Evolutionary conservation across 2,888 invertebrate genomes (phyloP), one percentile per base, ranked within the genome.

Genomic region (Drosophila antonietae): DNA sequence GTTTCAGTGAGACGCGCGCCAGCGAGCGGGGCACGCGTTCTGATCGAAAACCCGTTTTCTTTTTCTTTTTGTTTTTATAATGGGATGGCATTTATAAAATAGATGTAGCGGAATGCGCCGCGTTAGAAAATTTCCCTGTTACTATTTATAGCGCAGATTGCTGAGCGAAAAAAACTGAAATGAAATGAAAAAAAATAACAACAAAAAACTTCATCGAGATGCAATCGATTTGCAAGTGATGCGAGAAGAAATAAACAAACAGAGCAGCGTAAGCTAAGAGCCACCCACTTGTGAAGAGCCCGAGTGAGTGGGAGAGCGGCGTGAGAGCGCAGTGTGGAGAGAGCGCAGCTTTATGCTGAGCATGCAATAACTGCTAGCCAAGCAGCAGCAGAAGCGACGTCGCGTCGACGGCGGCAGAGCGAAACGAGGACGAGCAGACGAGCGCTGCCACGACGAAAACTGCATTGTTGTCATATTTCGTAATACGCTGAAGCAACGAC

Each of bases 381-480:
- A 64, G 23, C 28, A 64, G 23, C 52, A 41, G 57, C 33, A 57
- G 57, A 44, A 73, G 58, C 72, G 62, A 37, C 67, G 55, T 43
- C 28, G 58, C 47, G 47, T 33, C 18, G 49, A 55, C 75, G 15
- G 64, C 82, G 78, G 73, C 85, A 90, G 82, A 83, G 83, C 73
- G 82, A 83, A 90, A 90, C 90, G 90, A 90, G 90, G 90, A 90
- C 90, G 90, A 89, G 78, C 81, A 73, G 71, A 73, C 73, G 28
- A 28, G 43, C 68, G 67, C 64, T 73, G 66, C 64, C 68, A 65
- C 72, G 49, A 65, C 72, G 49, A 76, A 90, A 82, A 87, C 89
- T 91, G 91, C 91, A 91, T 90, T 90, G 90, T 91, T 91, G 90
- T 89, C 90, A 90, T 91, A 88, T 91, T 91, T 91, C 91, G 91